phyloP scores from a whole-genome alignment of 2,888 invertebrate genomes.

The Brenthis ino region DNA sequence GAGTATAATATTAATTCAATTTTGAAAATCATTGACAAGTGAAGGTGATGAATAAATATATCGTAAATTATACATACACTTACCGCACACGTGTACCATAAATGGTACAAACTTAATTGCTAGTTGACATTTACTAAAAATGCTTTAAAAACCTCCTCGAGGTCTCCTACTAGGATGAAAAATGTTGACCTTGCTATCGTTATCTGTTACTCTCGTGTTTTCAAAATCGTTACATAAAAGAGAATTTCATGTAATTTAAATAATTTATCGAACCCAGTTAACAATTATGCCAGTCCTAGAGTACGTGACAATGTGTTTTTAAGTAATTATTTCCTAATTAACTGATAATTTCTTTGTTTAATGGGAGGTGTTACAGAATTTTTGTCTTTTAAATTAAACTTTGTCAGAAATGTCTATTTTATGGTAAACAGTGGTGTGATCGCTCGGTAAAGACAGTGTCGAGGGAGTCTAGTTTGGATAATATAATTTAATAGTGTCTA shows the following conservation, averaged over 20 bases:
- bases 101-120: slow-evolving; percentile 19
- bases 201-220: slow-evolving; percentile 11
- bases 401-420: not conserved
- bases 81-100: slow-evolving; percentile 11
- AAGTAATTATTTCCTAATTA: not conserved
- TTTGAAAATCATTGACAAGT: not conserved
- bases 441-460: not conserved
- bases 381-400: not conserved
- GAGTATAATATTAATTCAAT: not conserved
- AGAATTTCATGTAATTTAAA: not conserved
- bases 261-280: not conserved
- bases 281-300: not conserved
- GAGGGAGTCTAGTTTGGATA: slow-evolving; percentile 1
- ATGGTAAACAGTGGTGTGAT: not conserved
- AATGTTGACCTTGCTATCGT: slow-evolving; percentile 19
- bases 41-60: slow-evolving; percentile 15
- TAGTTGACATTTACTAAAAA: slow-evolving; percentile 26
- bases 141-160: slow-evolving; percentile 20
- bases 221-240: slow-evolving; percentile 16
- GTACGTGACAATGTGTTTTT: slow-evolving; percentile 1
- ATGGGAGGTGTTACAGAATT: not conserved
- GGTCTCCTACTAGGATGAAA: slow-evolving; percentile 19
- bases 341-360: not conserved
- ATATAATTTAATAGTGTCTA: slow-evolving; percentile 14
- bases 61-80: not conserved